phyloP scores from a whole-genome alignment of 2,888 invertebrate genomes.

The Phyllotreta cruciferae region DNA sequence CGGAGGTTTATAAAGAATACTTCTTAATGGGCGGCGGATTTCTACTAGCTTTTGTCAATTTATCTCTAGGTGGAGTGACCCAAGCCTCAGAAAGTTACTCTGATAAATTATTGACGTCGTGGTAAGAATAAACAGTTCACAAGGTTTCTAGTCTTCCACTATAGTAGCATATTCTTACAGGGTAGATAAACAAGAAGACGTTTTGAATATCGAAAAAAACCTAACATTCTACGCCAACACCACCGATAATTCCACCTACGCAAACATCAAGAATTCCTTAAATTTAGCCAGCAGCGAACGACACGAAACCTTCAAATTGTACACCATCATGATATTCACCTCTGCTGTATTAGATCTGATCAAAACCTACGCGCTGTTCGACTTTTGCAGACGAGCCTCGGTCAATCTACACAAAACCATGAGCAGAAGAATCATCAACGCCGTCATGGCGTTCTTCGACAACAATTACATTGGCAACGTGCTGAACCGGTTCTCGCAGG shows the following conservation, averaged over 20 bases:
- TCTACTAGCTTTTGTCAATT: slow-evolving; percentile 34
- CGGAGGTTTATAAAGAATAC: slow-evolving; percentile 45
- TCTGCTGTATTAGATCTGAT: slow-evolving; percentile 32
- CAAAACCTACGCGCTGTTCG: slow-evolving; percentile 64
- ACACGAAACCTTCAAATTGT: slow-evolving; percentile 35
- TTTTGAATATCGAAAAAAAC: slow-evolving; percentile 26
- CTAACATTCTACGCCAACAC: background rate
- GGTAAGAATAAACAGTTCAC: slow-evolving; percentile 18
- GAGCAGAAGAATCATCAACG: slow-evolving; percentile 44
- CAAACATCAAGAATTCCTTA: background rate
- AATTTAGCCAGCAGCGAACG: slow-evolving; percentile 28
- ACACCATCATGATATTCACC: slow-evolving; percentile 35
- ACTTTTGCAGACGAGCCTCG: slow-evolving; percentile 79
- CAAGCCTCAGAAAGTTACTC: slow-evolving; percentile 43
- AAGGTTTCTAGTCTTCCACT: background rate
- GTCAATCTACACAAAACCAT: slow-evolving; percentile 48
- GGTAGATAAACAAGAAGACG: slow-evolving; percentile 42
- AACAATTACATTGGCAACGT: slow-evolving; percentile 51
- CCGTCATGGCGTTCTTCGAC: slow-evolving; percentile 51
- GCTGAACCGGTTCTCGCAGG: slow-evolving; percentile 50
- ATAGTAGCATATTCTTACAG: slow-evolving; percentile 34
- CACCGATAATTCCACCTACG: background rate
- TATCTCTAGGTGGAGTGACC: slow-evolving; percentile 37
- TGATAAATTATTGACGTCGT: slow-evolving; percentile 41
- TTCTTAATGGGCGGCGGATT: slow-evolving; percentile 46